phyloP scores from a whole-genome alignment of 2,797 vertebrate genomes.

The Bradypodion pumilum region DNA sequence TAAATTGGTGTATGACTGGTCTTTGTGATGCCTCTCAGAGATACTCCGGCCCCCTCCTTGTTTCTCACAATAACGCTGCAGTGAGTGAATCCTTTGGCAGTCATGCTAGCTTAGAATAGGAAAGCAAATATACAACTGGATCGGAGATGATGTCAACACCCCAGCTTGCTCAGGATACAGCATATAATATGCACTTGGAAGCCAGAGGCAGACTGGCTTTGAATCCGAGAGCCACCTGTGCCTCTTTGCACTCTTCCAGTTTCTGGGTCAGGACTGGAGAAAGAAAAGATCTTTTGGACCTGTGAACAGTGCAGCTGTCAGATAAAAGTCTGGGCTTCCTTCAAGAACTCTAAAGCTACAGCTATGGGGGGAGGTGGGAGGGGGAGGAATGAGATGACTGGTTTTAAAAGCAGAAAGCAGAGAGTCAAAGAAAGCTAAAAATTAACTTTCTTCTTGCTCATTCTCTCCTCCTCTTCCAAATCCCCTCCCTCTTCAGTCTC shows the following conservation, averaged over 20 bases:
- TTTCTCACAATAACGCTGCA: slow-evolving; percentile 15
- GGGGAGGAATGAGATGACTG: too few species aligned
- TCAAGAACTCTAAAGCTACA: slow-evolving; percentile 26
- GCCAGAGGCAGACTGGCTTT: slow-evolving; percentile 45
- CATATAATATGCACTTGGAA: slow-evolving; percentile 21
- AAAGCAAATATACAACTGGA: slow-evolving; percentile 55
- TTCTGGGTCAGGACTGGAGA: slow-evolving; percentile 45
- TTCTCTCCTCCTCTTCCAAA: neutral
- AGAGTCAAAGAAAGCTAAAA: slow-evolving; percentile 15
- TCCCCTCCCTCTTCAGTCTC: neutral
- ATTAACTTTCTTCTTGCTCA: neutral
- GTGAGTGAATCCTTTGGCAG: slow-evolving; percentile 37
- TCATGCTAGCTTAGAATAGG: slow-evolving; percentile 38
- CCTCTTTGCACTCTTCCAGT: slow-evolving; percentile 47
- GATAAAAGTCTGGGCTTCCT: slow-evolving; percentile 60
- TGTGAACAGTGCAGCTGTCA: slow-evolving; percentile 56
- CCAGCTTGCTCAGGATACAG: slow-evolving; percentile 56
- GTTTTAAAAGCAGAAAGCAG: slow-evolving; percentile 38
- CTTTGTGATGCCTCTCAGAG: neutral
- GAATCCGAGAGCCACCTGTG: slow-evolving; percentile 57
- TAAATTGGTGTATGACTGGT: neutral
- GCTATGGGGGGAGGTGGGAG: slow-evolving; percentile 45
- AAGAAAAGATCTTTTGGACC: slow-evolving; percentile 46
- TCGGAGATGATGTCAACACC: slow-evolving; percentile 67
- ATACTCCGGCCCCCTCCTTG: neutral